Base-by-base conservation (phyloP, 2,113 vertebrate genomes). In the Zapus hudsonius region DNA sequence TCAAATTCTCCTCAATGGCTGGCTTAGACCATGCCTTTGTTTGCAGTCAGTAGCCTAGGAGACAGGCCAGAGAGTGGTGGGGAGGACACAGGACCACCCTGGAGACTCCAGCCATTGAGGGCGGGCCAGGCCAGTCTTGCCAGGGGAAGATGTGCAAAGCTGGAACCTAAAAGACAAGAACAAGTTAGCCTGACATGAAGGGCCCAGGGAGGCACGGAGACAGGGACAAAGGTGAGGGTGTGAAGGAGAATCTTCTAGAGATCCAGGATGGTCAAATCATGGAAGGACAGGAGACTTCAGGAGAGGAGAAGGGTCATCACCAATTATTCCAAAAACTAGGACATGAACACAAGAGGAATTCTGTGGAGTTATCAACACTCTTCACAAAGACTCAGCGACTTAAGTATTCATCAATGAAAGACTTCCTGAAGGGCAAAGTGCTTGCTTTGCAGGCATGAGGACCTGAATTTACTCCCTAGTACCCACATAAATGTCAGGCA, bases 121-220 rank as follows among this genome's bases (percentile, higher is more conserved):
- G 1, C 2, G 11, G 17, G 5, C 7, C 5, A 33, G 0, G 7
- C 36, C 3, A 40, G 33, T 42, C 55, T 70, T n/a, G 25, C 61
- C 25, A 66, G 59, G 64, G 52, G 52, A 76, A 7, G 84, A 87
- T 87, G 76, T 84, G n/a, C 61, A 66, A 36, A 86, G 25, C 85
- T 75, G 10, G 59, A 87, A 59, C 13, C 52, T 82, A 61, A 74
- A 67, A 70, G 87, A 27, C 36, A 82, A 82, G 76, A 83, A 27
- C 23, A 44, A 59, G 79, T 69, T 36, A 73, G 19, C 22, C 31
- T 73, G 11, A 4, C 31, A 3, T 2, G 3, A 2, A 7, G 27
- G 47, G 4, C 1, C 2, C 15, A 5, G 0, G 1, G 22, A 12
- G 7, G 23, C 27, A 31, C 9, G 16, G 0, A 4, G 19, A 38